Base-by-base conservation (phyloP, 2,797 vertebrate genomes). In the Distichodus sexfasciatus region DNA sequence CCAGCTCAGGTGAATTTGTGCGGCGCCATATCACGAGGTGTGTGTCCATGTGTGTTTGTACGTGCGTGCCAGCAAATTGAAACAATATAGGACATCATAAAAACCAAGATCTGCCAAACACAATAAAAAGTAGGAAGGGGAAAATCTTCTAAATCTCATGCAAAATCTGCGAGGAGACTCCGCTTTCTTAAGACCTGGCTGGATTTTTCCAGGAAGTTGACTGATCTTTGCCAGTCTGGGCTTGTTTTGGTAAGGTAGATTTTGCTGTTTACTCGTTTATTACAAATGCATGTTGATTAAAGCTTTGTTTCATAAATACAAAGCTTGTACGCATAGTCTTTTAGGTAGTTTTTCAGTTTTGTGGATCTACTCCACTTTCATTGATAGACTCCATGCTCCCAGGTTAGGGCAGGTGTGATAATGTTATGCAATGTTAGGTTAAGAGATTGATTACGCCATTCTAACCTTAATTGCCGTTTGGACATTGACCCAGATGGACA, bases 171-270 rank as follows among this genome's bases (percentile, higher is more conserved):
- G 53, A 57, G 46, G 51, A 79, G 46, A 74, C 15, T 11, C 57
- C 24, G 43, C 76, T 76, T 11, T 47, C 58, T 38, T 59, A 41
- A 79, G 81, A 57, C 69, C 86, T 72, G 57, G 85, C 74, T 87
- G 80, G 79, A 55, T 88, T 83, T n/a, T n/a, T 88, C 83, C 84
- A 84, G 85, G 87, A 91, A 90, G 83, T 82, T 87, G 8, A 77
- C 74, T 76, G 79, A 69, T 75, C 59, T 67, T 79, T 82, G 72
- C 87, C 81, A 85, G 90, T 81, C 87, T 77, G 84, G 81, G 82
- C 88, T 83, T 84, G 90, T 78, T n/a, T n/a, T 69, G 63, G 74
- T 71, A 85, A 88, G 88, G 86, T 87, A 85, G 64, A 66, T 1
- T 75, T 74, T 38, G 2, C 23, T 15, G 1, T 63, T 84, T 76